Evolutionary conservation across 2,797 vertebrate species (phyloP).

Genomic region (Lithobates pipiens): DNA sequence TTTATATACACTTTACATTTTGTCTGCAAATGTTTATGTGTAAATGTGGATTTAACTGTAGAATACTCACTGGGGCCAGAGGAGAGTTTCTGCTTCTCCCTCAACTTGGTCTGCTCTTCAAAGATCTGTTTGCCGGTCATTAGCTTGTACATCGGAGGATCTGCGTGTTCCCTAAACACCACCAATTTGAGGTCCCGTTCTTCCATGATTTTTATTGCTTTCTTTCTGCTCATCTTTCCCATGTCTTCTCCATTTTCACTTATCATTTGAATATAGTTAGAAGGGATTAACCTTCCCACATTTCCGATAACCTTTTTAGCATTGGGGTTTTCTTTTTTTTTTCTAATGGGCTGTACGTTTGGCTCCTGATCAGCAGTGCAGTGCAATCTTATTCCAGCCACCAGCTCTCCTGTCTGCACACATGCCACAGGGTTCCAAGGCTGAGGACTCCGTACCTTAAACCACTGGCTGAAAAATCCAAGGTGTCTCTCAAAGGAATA

Average conservation of each 20-base stretch:
- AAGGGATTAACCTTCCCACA: constrained; percentile 83
- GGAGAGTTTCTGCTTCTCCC: constrained; percentile 79
- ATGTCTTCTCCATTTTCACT: constrained; percentile 80
- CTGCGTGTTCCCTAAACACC: constrained; percentile 68
- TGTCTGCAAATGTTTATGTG: neutral
- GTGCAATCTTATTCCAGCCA: constrained; percentile 63
- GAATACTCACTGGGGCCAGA: constrained; percentile 75
- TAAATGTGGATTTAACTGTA: neutral
- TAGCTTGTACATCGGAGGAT: constrained; percentile 87
- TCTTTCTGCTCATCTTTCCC: constrained; percentile 84
- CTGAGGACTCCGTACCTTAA: constrained; percentile 32
- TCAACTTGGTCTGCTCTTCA: constrained; percentile 81
- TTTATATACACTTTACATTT: neutral
- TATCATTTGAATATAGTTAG: constrained; percentile 80
- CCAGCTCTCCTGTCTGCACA: constrained; percentile 33
- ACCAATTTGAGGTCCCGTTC: constrained; percentile 83
- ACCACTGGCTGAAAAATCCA: constrained; percentile 42
- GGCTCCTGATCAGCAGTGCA: constrained; percentile 64
- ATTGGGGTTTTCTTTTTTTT: constrained; percentile 64
- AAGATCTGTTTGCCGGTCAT: constrained; percentile 90
- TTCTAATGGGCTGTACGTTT: neutral
- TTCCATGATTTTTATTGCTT: constrained; percentile 85
- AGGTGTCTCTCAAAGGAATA: constrained; percentile 54
- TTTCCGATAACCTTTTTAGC: constrained; percentile 71
- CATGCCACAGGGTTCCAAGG: neutral